phyloP scores from a whole-genome alignment of 53 echinoderm and acorn worm species.

The Paracentrotus lividus region DNA sequence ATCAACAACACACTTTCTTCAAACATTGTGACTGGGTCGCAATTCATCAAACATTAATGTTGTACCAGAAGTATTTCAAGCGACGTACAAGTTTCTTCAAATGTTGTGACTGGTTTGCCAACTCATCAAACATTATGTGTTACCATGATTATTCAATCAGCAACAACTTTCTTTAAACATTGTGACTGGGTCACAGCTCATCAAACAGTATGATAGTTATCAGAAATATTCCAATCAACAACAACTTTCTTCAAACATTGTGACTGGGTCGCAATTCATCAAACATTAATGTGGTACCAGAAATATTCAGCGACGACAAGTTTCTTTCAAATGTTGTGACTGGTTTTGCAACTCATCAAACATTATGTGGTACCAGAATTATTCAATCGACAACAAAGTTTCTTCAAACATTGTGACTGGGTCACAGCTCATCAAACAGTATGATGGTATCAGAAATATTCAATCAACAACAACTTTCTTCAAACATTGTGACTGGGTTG shows the following conservation, averaged over 20 bases:
- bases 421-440: not conserved
- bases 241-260: no score
- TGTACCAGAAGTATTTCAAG: no score
- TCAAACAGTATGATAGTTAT: no score
- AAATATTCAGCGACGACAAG: not conserved
- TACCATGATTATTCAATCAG: no score
- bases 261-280: no score
- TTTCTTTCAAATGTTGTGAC: not conserved
- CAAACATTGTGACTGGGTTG: slow-evolving; percentile 18
- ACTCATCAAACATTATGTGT: not conserved
- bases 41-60: no score
- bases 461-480: not conserved
- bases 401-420: not conserved
- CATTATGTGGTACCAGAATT: not conserved
- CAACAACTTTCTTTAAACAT: no score
- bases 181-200: no score
- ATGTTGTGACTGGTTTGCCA: not conserved
- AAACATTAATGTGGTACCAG: no score
- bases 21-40: no score
- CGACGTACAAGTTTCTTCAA: not conserved
- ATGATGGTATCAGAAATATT: not conserved
- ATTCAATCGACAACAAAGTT: not conserved
- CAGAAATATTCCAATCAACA: no score
- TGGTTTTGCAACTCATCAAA: not conserved
- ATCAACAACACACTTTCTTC: not conserved